Base-by-base conservation (phyloP, 2,113 vertebrate species). In the Dermatemys mawii region DNA sequence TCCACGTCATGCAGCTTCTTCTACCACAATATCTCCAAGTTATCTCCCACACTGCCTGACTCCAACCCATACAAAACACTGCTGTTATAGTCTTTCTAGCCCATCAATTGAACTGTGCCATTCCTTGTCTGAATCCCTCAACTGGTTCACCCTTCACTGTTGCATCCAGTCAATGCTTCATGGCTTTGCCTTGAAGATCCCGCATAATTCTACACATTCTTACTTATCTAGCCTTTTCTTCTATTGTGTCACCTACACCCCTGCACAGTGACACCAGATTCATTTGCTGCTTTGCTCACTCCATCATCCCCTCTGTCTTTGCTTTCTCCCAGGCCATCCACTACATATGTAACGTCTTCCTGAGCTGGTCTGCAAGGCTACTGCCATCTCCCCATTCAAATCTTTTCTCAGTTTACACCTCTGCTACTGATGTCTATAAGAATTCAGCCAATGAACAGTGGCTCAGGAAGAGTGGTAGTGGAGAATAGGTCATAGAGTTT, bases 171-270 rank as follows among this genome's bases (percentile, higher is more conserved):
- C 82, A 57, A 57, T 29, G 26, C 55, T 55, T 55, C 26, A 27
- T 35, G 67, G 93, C 44, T 89, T 94, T 93, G 96, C 87, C 94
- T 92, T 82, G 83, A 92, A 90, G 63, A 92, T 73, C 88, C 84
- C 57, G 76, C 55, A 80, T 78, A 86, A 48, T 55, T 95, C 84
- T 82, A 60, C 49, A 38, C 44, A 86, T 80, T 89, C 84, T 73
- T 94, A 1, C 55, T 75, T 73, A 41, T 83, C 81, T 41, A n/a
- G 90, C 94, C 76, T 83, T 93, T 88, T 73, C 80, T 92, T 90
- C 83, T 89, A 67, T 93, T 1, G 0, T 11, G 88, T 1, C 0
- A 85, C 87, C 83, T 84, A 51, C 38, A 70, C 46, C 27, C 81
- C 19, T 63, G 90, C 50, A 63, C 87, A 94, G 27, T 57, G 80